Evolutionary conservation across 2,888 invertebrate species (phyloP).

Genomic region (Opisthograptis luteolata): DNA sequence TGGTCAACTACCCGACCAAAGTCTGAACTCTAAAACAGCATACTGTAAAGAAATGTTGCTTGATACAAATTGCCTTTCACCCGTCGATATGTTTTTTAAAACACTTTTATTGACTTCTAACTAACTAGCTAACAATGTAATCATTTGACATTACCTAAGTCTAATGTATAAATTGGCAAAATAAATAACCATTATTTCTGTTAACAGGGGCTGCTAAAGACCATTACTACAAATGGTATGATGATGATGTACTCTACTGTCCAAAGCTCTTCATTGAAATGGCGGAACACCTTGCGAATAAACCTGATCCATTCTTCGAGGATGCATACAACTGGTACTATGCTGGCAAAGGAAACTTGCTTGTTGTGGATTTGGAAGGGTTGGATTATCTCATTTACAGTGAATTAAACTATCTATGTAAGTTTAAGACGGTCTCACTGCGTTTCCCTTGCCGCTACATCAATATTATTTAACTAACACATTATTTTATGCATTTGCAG

Average conservation of each 20-base stretch:
- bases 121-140: no score
- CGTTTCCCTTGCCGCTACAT: background rate
- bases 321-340: slow-evolving; percentile 77
- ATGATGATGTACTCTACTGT: slow-evolving; percentile 66
- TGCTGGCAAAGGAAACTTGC: slow-evolving; percentile 71
- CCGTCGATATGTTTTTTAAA: no score
- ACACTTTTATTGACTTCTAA: no score
- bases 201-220: background rate
- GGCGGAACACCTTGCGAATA: slow-evolving; percentile 61
- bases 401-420: slow-evolving; percentile 65
- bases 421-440: slow-evolving; percentile 49
- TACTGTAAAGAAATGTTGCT: no score
- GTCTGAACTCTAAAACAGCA: no score
- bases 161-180: no score
- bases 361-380: slow-evolving; percentile 53
- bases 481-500: slow-evolving; percentile 50
- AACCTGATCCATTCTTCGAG: slow-evolving; percentile 70
- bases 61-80: no score
- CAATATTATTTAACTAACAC: background rate
- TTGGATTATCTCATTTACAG: slow-evolving; percentile 67
- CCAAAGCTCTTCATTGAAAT: slow-evolving; percentile 64
- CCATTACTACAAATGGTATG: slow-evolving; percentile 50
- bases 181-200: background rate
- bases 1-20: no score
- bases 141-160: no score